These are phyloP conservation scores for Zoanthus solanderi DNA, from an alignment of 92 coral and sea anemone species.

Conservation along the genomic window DNA sequence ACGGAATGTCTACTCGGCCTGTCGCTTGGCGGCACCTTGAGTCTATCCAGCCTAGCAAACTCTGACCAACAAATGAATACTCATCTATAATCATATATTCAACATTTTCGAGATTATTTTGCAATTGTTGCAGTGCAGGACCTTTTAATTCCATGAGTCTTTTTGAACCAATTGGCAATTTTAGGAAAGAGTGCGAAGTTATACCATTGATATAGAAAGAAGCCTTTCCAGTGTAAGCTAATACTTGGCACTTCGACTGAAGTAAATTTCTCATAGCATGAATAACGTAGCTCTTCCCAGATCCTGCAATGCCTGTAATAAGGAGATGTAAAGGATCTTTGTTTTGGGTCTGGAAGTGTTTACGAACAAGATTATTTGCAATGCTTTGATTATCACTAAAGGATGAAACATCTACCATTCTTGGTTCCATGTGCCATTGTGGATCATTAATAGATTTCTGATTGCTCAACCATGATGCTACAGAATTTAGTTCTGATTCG, in stretches of 20 bases:
- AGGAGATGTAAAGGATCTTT: slow-evolving; percentile 23
- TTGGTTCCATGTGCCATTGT: slow-evolving; percentile 18
- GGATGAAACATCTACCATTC: slow-evolving; percentile 50
- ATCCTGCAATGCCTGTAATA: slow-evolving; percentile 60
- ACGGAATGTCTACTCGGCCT: background rate
- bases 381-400: slow-evolving; percentile 49
- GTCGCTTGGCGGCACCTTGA: slow-evolving; percentile 55
- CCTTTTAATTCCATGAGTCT: slow-evolving; percentile 72
- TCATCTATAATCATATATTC: slow-evolving; percentile 57
- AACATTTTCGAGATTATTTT: slow-evolving; percentile 60
- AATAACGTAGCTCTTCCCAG: slow-evolving; percentile 57
- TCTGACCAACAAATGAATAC: slow-evolving; percentile 61
- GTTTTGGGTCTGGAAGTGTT: slow-evolving; percentile 38
- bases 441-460: slow-evolving; percentile 21
- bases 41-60: slow-evolving; percentile 57
- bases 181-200: slow-evolving; percentile 60
- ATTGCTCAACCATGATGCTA: slow-evolving; percentile 45
- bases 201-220: slow-evolving; percentile 67
- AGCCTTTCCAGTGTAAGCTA: slow-evolving; percentile 72
- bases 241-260: slow-evolving; percentile 21
- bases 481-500: slow-evolving; percentile 41
- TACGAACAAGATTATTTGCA: slow-evolving; percentile 45
- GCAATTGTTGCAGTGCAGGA: slow-evolving; percentile 69
- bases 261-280: slow-evolving; percentile 56
- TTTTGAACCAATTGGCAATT: slow-evolving; percentile 65